These are phyloP conservation scores for Synodontis membranacea DNA, from an alignment of 2,113 vertebrate species.

Conservation along the genomic window DNA sequence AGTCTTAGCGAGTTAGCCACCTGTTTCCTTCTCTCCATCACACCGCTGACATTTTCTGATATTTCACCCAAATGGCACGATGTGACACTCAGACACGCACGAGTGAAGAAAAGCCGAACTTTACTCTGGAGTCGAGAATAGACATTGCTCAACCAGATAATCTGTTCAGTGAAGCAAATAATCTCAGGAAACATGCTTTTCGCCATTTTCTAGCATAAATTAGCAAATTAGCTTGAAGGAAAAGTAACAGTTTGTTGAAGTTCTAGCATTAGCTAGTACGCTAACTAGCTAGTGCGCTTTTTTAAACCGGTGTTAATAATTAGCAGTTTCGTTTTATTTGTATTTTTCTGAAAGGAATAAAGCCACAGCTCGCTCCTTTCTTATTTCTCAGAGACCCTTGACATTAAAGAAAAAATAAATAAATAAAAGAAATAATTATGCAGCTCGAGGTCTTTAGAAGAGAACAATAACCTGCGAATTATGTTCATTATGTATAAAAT, in stretches of 20 bases:
- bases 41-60: constrained; percentile 54
- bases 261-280: neutral
- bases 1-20: constrained; percentile 6
- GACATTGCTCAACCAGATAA: neutral
- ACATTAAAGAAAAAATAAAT: neutral
- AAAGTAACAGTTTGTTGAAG: neutral
- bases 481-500: neutral
- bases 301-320: neutral
- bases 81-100: constrained; percentile 23
- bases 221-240: neutral
- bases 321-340: neutral
- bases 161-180: neutral
- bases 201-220: neutral
- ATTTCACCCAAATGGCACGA: constrained; percentile 58
- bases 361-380: neutral
- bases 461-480: neutral
- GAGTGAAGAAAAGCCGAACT: neutral
- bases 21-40: constrained; percentile 32
- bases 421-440: neutral
- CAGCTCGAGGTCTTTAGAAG: too few relatives aligned
- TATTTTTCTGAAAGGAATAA: neutral
- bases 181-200: neutral
- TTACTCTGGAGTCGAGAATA: neutral
- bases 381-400: neutral
- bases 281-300: neutral